phyloP scores from a whole-genome alignment of 1,140 invertebrate species.

The Babylonia areolata region DNA sequence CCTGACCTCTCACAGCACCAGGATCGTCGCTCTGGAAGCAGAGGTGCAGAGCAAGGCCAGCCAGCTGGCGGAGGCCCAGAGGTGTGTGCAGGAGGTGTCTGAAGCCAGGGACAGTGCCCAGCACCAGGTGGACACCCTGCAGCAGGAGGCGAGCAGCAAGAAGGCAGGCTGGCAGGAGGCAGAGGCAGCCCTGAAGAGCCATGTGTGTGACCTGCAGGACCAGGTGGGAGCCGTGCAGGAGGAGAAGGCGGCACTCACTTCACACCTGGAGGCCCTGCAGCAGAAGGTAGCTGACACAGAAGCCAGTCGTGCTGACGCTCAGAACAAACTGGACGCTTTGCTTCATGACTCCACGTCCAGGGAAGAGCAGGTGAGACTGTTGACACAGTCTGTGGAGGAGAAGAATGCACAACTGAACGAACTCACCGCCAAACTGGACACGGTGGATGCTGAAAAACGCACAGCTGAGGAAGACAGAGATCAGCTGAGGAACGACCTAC shows the following conservation, averaged over 20 bases:
- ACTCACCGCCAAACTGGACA: slow-evolving; percentile 27
- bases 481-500: slow-evolving; percentile 1
- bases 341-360: slow-evolving; percentile 34
- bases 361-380: slow-evolving; percentile 22
- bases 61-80: slow-evolving; percentile 10
- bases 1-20: slow-evolving; percentile 31
- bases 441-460: not conserved
- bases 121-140: slow-evolving; percentile 17
- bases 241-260: slow-evolving; percentile 37
- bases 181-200: slow-evolving; percentile 42
- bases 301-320: not conserved
- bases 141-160: slow-evolving; percentile 29
- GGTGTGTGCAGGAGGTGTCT: slow-evolving; percentile 13
- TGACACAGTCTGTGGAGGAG: slow-evolving; percentile 20
- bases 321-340: slow-evolving; percentile 41
- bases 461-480: not conserved
- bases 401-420: slow-evolving; percentile 38
- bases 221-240: slow-evolving; percentile 28
- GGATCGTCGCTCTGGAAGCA: slow-evolving; percentile 35
- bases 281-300: slow-evolving; percentile 29
- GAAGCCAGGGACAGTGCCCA: not conserved
- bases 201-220: slow-evolving; percentile 33
- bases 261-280: slow-evolving; percentile 28
- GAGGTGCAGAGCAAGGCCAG: slow-evolving; percentile 29
- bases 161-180: slow-evolving; percentile 29